Conservation (phyloP, 2,888 invertebrate genomes). For the Caenorhabditis afra region DNA sequence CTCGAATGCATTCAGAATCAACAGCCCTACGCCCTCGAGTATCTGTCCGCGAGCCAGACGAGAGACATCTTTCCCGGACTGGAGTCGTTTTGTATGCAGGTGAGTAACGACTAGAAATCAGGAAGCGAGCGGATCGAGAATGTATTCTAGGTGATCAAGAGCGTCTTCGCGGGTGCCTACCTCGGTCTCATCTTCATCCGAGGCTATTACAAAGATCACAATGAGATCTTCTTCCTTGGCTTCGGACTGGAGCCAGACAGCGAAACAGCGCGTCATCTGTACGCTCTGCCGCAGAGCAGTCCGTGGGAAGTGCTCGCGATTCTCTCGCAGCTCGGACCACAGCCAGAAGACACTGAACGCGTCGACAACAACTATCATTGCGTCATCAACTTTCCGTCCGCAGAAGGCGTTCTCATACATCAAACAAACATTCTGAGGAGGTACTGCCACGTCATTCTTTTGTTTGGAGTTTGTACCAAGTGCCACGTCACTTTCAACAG, state of each 20-base stretch:
- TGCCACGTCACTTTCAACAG: no score
- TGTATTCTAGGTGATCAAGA: constrained; percentile 67
- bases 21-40: constrained; percentile 71
- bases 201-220: constrained; percentile 77
- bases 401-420: constrained; percentile 75
- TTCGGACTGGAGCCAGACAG: constrained; percentile 71
- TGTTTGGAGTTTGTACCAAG: not conserved
- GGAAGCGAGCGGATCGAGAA: no score
- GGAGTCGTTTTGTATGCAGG: constrained; percentile 74
- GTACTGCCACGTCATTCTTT: not conserved
- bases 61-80: constrained; percentile 75
- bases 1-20: constrained; percentile 69
- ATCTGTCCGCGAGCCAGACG: constrained; percentile 72
- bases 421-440: constrained; percentile 67
- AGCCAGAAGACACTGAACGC: constrained; percentile 31
- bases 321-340: constrained; percentile 47
- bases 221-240: constrained; percentile 74
- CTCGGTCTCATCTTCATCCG: constrained; percentile 68
- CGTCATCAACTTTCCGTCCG: constrained; percentile 75
- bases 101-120: constrained; percentile 2
- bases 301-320: constrained; percentile 55
- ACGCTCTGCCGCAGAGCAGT: constrained; percentile 37
- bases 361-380: constrained; percentile 56
- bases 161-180: constrained; percentile 60
- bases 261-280: constrained; percentile 62